These are phyloP conservation scores for Danio rerio DNA, from an alignment of 2,113 vertebrate genomes.

Conservation along the genomic window DNA sequence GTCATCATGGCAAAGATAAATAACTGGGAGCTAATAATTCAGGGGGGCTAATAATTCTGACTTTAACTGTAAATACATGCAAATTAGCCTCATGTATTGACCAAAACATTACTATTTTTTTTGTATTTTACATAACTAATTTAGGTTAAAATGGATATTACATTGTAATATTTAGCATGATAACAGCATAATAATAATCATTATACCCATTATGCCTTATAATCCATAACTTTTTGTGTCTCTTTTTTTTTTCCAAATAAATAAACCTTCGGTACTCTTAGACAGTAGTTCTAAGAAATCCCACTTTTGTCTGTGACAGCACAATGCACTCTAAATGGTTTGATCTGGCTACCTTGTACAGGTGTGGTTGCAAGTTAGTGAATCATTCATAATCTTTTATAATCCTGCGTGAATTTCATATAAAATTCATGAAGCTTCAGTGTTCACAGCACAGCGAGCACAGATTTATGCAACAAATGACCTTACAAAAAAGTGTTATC, in stretches of 20 bases:
- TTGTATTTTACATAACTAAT: too few species aligned
- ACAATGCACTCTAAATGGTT: neutral
- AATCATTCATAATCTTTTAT: neutral
- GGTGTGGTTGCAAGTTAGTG: neutral
- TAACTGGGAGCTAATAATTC: too few species aligned
- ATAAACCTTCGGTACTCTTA: neutral
- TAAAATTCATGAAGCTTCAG: neutral
- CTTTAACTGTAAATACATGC: too few species aligned
- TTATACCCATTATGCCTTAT: neutral
- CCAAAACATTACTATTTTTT: too few species aligned
- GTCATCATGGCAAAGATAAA: too few species aligned
- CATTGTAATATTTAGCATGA: too few species aligned
- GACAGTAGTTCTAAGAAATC: neutral
- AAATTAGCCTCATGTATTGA: too few species aligned
- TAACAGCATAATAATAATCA: too few species aligned
- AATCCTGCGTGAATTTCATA: neutral
- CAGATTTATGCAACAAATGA: conserved; percentile 24
- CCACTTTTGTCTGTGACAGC: neutral
- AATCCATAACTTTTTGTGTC: neutral
- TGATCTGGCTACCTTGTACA: neutral
- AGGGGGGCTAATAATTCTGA: too few species aligned
- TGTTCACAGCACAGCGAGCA: neutral
- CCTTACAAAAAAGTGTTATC: neutral
- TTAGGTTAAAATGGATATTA: too few species aligned
- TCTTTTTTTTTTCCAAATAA: neutral